Percentiles rank a stretch among this genome's conserved stretches.
phyloP scores from a whole-genome alignment of 2,113 vertebrate species.

The Microcebus ravelobensis region DNA sequence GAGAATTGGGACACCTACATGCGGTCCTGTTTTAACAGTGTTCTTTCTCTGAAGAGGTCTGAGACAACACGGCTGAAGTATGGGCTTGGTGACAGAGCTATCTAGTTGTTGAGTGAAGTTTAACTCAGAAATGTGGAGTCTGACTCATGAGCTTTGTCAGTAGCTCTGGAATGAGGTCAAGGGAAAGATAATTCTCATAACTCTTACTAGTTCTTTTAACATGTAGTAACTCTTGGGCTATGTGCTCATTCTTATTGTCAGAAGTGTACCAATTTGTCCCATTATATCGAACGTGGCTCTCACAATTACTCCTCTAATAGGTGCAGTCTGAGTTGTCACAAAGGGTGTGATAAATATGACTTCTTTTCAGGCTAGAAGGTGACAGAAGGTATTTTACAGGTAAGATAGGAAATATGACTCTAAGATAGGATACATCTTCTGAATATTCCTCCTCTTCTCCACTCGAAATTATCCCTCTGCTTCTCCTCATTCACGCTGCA shows the following conservation, averaged over 20 bases:
- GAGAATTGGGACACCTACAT: neutral
- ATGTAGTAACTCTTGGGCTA: neutral
- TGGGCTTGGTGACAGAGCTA: neutral
- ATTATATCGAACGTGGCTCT: neutral
- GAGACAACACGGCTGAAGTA: neutral
- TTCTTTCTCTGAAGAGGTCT: neutral
- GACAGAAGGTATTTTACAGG: neutral
- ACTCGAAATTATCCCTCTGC: neutral
- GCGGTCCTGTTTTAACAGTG: neutral
- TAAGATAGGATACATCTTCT: neutral
- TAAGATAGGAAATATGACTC: neutral
- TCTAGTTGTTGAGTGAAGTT: neutral
- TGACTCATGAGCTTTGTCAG: neutral
- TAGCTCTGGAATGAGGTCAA: neutral
- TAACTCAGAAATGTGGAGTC: neutral
- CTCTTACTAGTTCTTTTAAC: neutral
- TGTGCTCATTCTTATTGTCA: neutral
- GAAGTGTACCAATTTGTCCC: neutral
- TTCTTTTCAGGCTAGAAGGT: neutral
- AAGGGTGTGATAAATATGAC: neutral
- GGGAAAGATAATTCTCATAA: neutral
- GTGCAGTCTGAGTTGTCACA: neutral
- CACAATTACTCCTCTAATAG: neutral
- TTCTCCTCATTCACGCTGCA: neutral
- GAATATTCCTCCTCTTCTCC: neutral